Conservation (phyloP, 1,140 invertebrate species). For the Sycophila sp. region DNA sequence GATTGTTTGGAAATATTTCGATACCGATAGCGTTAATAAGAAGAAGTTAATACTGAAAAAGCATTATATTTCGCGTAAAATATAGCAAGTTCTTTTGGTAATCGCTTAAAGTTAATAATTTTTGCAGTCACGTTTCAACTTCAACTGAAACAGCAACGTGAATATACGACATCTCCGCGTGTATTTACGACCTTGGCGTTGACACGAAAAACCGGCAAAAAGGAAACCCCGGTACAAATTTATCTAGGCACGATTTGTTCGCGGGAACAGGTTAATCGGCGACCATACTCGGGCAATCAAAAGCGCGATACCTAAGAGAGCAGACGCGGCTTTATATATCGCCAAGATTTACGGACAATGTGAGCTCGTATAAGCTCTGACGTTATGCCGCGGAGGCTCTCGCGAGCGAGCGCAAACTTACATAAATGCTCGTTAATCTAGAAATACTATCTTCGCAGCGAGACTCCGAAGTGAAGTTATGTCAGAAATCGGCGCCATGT, state of each 20-base stretch:
- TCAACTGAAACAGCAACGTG: no score
- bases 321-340: conserved; percentile 48
- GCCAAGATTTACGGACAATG: conserved; percentile 56
- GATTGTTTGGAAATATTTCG: no score
- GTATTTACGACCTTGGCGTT: background rate
- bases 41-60: no score
- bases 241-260: conserved; percentile 27
- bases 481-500: background rate
- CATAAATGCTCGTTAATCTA: conserved; percentile 58
- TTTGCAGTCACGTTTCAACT: no score
- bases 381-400: conserved; percentile 30
- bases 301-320: conserved; percentile 46
- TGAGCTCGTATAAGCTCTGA: conserved; percentile 51
- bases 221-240: conserved; percentile 9
- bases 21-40: no score
- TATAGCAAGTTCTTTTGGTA: no score
- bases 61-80: no score
- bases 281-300: conserved; percentile 52
- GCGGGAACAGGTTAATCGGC: conserved; percentile 57
- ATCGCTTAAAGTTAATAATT: no score
- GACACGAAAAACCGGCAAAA: background rate
- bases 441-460: conserved; percentile 51
- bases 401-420: conserved; percentile 27
- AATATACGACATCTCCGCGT: conserved; percentile 25
- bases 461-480: background rate